A percentile compares a stretch with the other conserved stretches of the same genome.
These are phyloP conservation scores for Eupithecia inturbata DNA, from an alignment of 2,888 invertebrate genomes.

Conservation along the genomic window DNA sequence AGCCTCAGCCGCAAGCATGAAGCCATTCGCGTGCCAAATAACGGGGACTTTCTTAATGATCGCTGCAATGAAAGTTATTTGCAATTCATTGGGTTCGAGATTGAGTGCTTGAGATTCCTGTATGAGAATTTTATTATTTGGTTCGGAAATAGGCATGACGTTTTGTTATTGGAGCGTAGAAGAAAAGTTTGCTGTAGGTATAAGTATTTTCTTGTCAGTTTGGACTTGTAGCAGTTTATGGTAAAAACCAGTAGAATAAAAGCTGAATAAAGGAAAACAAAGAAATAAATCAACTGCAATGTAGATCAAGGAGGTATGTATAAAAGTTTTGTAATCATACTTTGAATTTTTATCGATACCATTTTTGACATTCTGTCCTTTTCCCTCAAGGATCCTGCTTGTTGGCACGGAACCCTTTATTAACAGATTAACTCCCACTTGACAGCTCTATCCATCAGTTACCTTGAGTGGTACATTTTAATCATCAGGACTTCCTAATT, in stretches of 20 bases:
- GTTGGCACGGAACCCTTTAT: neutral
- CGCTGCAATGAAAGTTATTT: constrained; percentile 21
- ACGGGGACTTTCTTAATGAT: constrained; percentile 19
- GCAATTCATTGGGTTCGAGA: constrained; percentile 11
- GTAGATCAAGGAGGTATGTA: too few relatives aligned
- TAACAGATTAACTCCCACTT: neutral
- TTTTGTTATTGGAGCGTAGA: neutral
- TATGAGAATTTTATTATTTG: neutral
- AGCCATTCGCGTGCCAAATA: constrained; percentile 24
- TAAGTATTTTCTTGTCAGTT: neutral
- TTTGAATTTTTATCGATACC: too few relatives aligned
- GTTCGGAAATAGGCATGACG: neutral
- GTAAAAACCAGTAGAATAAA: neutral
- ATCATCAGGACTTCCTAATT: constrained; percentile 44
- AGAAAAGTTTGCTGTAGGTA: neutral
- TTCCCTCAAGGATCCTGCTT: neutral
- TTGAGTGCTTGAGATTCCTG: neutral
- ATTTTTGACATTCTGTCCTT: neutral
- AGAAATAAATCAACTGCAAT: neutral
- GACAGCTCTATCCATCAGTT: constrained; percentile 15
- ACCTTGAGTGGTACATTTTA: constrained; percentile 30
- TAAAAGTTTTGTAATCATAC: too few relatives aligned
- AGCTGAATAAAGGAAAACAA: neutral
- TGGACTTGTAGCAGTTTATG: too few relatives aligned
- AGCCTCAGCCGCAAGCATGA: neutral